Evolutionary conservation across 2,113 vertebrate species (phyloP).

Genomic region (Nibea albiflora): DNA sequence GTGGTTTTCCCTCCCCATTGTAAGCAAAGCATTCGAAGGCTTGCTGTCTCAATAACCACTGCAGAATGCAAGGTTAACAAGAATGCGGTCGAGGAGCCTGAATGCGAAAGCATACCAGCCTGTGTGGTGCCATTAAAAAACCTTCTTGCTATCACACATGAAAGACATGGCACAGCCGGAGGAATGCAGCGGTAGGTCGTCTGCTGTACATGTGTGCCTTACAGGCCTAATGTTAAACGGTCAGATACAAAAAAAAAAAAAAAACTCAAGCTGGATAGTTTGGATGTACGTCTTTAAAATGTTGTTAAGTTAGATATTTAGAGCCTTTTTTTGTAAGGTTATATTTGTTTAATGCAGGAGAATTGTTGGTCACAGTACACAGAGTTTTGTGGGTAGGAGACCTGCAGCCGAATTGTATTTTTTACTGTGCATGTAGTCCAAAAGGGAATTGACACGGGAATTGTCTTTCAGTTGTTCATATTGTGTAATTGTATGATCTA

Average conservation of each 20-base stretch:
- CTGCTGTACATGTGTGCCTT: constrained; percentile 33
- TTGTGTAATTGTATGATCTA: too few relatives aligned
- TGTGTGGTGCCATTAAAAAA: constrained; percentile 59
- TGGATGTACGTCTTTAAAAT: too few relatives aligned
- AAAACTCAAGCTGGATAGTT: background rate
- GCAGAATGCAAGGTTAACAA: constrained; percentile 67
- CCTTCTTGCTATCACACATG: constrained; percentile 58
- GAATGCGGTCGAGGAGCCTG: constrained; percentile 58
- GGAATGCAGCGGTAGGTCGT: constrained; percentile 48
- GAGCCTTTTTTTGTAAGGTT: too few relatives aligned
- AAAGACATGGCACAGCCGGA: constrained; percentile 52
- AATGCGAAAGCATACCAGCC: constrained; percentile 41
- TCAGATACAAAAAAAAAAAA: constrained; percentile 1
- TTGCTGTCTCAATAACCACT: constrained; percentile 52
- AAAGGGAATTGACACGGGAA: too few relatives aligned
- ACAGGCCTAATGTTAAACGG: background rate
- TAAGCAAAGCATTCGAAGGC: constrained; percentile 56
- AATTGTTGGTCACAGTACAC: too few relatives aligned
- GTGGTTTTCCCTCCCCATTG: constrained; percentile 41
- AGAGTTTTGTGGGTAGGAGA: too few relatives aligned
- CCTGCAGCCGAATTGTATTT: too few relatives aligned
- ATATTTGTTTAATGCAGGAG: too few relatives aligned
- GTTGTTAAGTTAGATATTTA: too few relatives aligned
- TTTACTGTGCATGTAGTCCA: too few relatives aligned
- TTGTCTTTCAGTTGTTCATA: too few relatives aligned